These are phyloP conservation scores for Steinernema hermaphroditum DNA, from an alignment of 2,888 invertebrate species.

Conservation along the genomic window DNA sequence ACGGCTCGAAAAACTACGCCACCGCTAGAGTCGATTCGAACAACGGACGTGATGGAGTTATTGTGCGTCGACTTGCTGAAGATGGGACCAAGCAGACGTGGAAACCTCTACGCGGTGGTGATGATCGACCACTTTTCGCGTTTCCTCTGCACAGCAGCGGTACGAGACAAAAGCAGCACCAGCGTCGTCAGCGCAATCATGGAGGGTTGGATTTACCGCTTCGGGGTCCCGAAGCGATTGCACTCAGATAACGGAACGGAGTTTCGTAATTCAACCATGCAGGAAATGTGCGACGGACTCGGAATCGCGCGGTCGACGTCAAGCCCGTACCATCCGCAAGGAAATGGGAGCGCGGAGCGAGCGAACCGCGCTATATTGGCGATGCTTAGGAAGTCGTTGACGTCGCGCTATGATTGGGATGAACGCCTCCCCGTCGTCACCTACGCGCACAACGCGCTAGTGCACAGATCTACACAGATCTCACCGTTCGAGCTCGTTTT, in stretches of 20 bases:
- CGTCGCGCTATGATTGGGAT: slow-evolving; percentile 40
- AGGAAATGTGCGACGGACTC: slow-evolving; percentile 36
- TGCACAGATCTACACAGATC: slow-evolving; percentile 37
- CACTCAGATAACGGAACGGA: slow-evolving; percentile 53
- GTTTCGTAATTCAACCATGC: slow-evolving; percentile 39
- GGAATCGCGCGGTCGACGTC: slow-evolving; percentile 37
- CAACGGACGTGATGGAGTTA: neutral
- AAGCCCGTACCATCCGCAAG: slow-evolving; percentile 41
- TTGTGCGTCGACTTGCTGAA: slow-evolving; percentile 38
- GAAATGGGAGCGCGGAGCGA: slow-evolving; percentile 45
- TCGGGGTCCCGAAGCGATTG: slow-evolving; percentile 47
- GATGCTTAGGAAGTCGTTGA: slow-evolving; percentile 35
- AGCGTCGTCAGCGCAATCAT: slow-evolving; percentile 51
- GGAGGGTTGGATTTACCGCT: slow-evolving; percentile 40
- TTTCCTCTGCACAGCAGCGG: neutral
- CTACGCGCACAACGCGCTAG: slow-evolving; percentile 42
- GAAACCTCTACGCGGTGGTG: slow-evolving; percentile 34
- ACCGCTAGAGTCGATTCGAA: neutral
- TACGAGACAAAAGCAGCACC: neutral
- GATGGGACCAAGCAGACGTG: slow-evolving; percentile 5
- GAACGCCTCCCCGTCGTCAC: slow-evolving; percentile 35
- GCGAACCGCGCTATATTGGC: slow-evolving; percentile 35
- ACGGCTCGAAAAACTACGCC: neutral
- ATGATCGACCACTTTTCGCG: slow-evolving; percentile 15
- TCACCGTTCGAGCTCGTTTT: slow-evolving; percentile 36